phyloP scores from a whole-genome alignment of 2,888 invertebrate genomes.

The Biston stratarius region DNA sequence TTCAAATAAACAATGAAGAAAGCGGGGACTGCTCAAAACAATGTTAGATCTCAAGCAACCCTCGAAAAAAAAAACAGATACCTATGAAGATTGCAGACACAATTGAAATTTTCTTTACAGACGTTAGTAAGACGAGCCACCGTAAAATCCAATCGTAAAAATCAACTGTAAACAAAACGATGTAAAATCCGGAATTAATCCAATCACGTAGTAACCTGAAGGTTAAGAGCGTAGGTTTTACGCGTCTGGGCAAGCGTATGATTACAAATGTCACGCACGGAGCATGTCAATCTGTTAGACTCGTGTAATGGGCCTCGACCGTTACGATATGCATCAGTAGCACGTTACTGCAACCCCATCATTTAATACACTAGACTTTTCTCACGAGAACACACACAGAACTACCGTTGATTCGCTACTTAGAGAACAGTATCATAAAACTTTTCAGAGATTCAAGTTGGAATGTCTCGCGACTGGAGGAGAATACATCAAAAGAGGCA shows the following conservation, averaged over 20 bases:
- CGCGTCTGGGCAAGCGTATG: slow-evolving; percentile 29
- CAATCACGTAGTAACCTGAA: slow-evolving; percentile 33
- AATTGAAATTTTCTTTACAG: slow-evolving; percentile 18
- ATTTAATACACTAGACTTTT: slow-evolving; percentile 8
- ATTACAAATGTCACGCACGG: slow-evolving; percentile 34
- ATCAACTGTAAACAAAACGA: slow-evolving; percentile 32
- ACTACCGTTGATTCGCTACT: background rate
- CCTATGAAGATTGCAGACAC: slow-evolving; percentile 8
- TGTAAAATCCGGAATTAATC: slow-evolving; percentile 28
- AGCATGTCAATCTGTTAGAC: slow-evolving; percentile 30
- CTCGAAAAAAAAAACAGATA: slow-evolving; percentile 9
- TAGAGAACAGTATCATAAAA: too few relatives aligned
- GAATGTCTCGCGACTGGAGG: background rate
- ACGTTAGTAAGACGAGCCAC: slow-evolving; percentile 25
- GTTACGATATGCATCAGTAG: slow-evolving; percentile 23
- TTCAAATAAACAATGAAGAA: slow-evolving; percentile 11
- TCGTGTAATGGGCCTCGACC: slow-evolving; percentile 16
- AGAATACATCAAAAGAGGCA: background rate
- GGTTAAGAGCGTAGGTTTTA: slow-evolving; percentile 30
- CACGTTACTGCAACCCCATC: slow-evolving; percentile 6
- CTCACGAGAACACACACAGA: background rate
- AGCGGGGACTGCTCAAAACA: background rate
- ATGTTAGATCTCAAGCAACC: slow-evolving; percentile 5
- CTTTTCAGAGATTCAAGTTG: background rate
- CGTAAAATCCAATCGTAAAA: slow-evolving; percentile 34